Conservation (phyloP, 2,797 vertebrate species). For the Crenuchus spilurus region DNA sequence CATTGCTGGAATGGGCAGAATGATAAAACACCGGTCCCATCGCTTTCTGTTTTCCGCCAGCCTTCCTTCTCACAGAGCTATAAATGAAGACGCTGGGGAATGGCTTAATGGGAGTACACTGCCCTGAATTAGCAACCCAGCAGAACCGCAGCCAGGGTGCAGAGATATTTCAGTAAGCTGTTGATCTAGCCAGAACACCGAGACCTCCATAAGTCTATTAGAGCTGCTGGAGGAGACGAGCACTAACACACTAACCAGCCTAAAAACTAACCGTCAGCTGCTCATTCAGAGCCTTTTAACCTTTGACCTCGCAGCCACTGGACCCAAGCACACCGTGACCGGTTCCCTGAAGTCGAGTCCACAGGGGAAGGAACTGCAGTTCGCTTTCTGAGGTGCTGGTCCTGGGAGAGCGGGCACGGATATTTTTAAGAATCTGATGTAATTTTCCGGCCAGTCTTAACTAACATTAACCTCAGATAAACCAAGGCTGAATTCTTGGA, state of each 20-base stretch:
- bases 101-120: conserved; percentile 71
- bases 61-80: conserved; percentile 70
- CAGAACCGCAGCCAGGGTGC: conserved; percentile 71
- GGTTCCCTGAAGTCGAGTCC: conserved; percentile 11
- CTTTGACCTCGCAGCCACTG: conserved; percentile 20
- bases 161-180: conserved; percentile 77
- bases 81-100: conserved; percentile 76
- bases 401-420: background rate
- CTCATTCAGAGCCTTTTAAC: conserved; percentile 27
- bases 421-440: conserved; percentile 25
- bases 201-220: conserved; percentile 63
- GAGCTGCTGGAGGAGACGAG: conserved; percentile 55
- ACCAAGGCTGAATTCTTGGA: background rate
- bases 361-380: background rate
- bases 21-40: conserved; percentile 66
- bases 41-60: conserved; percentile 56
- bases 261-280: conserved; percentile 14
- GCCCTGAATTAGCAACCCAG: conserved; percentile 77
- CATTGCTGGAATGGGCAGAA: conserved; percentile 70
- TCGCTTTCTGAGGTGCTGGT: background rate
- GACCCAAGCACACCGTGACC: background rate
- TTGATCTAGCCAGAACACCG: conserved; percentile 67
- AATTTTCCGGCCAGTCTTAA: conserved; percentile 24
- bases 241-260: conserved; percentile 15
- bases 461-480: conserved; percentile 3